Conservation (phyloP, 1,140 invertebrate genomes). For the Drosophila elegans region DNA sequence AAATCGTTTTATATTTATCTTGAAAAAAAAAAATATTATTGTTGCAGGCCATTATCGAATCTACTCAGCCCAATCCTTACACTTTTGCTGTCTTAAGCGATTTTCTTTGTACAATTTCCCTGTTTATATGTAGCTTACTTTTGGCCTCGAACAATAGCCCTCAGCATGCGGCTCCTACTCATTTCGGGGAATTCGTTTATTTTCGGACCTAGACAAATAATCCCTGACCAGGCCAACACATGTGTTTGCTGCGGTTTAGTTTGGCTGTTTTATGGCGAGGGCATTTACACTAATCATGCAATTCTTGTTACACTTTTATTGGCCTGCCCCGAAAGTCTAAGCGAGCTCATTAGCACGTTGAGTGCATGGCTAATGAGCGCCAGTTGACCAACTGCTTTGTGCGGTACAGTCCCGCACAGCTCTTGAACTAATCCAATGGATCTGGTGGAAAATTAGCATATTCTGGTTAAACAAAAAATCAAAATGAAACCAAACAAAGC, state of each 20-base stretch:
- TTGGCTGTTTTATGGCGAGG: slow-evolving; percentile 51
- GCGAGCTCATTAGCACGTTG: slow-evolving; percentile 69
- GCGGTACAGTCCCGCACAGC: slow-evolving; percentile 21
- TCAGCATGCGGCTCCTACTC: slow-evolving; percentile 54
- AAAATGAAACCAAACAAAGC: slow-evolving; percentile 43
- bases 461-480: slow-evolving; percentile 37
- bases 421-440: slow-evolving; percentile 33
- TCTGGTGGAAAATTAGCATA: slow-evolving; percentile 60
- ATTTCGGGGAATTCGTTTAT: slow-evolving; percentile 41
- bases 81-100: slow-evolving; percentile 63
- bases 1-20: neutral
- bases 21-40: neutral
- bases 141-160: slow-evolving; percentile 7
- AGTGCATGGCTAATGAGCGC: slow-evolving; percentile 65
- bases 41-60: neutral
- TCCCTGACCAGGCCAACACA: slow-evolving; percentile 40
- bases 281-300: slow-evolving; percentile 77
- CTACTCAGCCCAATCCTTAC: neutral
- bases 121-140: slow-evolving; percentile 40
- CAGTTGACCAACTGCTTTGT: slow-evolving; percentile 27
- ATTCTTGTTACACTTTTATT: slow-evolving; percentile 68
- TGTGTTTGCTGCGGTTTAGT: slow-evolving; percentile 31
- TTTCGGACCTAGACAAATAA: slow-evolving; percentile 34
- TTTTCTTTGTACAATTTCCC: slow-evolving; percentile 36
- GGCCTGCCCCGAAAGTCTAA: slow-evolving; percentile 20